Evolutionary conservation across 2,797 vertebrate species (phyloP).

Genomic region (Pseudochirops corinnae): DNA sequence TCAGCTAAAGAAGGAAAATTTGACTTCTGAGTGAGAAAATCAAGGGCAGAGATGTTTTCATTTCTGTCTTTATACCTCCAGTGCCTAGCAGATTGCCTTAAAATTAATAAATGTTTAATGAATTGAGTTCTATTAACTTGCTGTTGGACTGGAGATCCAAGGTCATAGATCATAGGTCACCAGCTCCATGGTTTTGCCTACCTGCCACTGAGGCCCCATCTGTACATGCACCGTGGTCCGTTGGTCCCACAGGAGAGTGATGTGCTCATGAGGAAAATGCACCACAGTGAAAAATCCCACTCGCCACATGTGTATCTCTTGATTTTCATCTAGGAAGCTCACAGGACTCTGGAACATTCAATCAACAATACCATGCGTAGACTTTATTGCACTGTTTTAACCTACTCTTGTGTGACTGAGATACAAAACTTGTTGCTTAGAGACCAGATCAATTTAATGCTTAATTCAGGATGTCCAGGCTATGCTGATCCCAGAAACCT

Average conservation of each 20-base stretch:
- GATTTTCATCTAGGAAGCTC: conserved; percentile 89
- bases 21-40: not conserved
- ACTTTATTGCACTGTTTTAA: not conserved
- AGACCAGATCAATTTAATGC: not conserved
- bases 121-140: not conserved
- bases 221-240: conserved; percentile 95
- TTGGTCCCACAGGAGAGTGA: conserved; percentile 96
- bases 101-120: not conserved
- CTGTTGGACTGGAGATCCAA: not conserved
- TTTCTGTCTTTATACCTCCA: not conserved
- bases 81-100: not conserved
- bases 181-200: conserved; percentile 68
- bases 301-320: conserved; percentile 91
- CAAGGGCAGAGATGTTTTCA: not conserved
- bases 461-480: not conserved
- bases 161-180: not conserved
- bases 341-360: conserved; percentile 88
- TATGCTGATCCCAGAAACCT: not conserved
- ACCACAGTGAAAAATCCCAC: conserved; percentile 94
- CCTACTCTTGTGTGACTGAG: not conserved
- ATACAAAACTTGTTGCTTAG: not conserved
- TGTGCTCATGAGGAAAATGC: conserved; percentile 90
- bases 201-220: conserved; percentile 96
- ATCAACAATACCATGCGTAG: not conserved
- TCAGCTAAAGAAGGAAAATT: not conserved